phyloP scores from a whole-genome alignment of 2,888 invertebrate species.

The Tenthredo notha region DNA sequence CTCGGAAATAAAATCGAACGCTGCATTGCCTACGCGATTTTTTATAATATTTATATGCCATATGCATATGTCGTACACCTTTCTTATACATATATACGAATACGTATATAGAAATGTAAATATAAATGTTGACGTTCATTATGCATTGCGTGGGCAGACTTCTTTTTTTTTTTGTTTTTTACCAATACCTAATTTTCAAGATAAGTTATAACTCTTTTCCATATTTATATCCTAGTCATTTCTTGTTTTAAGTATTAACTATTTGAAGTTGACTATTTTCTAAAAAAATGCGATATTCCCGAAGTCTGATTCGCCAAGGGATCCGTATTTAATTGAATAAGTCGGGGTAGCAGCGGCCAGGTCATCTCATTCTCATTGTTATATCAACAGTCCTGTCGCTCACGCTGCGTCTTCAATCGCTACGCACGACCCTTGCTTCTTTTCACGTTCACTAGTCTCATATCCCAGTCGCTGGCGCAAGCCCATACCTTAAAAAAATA shows the following conservation, averaged over 20 bases:
- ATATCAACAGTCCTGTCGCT: not conserved
- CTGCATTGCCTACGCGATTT: not conserved
- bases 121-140: not conserved
- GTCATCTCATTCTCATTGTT: not conserved
- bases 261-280: not conserved
- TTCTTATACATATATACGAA: not conserved
- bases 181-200: not conserved
- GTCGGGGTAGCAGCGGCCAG: not conserved
- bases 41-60: not conserved
- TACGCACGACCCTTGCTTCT: not conserved
- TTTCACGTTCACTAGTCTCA: not conserved
- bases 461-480: too few species aligned
- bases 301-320: conserved; percentile 12
- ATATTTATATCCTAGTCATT: not conserved
- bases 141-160: not conserved
- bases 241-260: not conserved
- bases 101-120: not conserved
- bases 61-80: too few species aligned
- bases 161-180: too few species aligned
- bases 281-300: conserved; percentile 25
- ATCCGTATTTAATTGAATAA: conserved; percentile 35
- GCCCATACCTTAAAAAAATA: too few species aligned
- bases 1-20: not conserved
- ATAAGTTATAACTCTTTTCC: not conserved
- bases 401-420: not conserved